A percentile compares a stretch with the other conserved stretches of the same genome.
Conservation (phyloP, 1,140 invertebrate species). For the Rhizoglyphus robini region DNA sequence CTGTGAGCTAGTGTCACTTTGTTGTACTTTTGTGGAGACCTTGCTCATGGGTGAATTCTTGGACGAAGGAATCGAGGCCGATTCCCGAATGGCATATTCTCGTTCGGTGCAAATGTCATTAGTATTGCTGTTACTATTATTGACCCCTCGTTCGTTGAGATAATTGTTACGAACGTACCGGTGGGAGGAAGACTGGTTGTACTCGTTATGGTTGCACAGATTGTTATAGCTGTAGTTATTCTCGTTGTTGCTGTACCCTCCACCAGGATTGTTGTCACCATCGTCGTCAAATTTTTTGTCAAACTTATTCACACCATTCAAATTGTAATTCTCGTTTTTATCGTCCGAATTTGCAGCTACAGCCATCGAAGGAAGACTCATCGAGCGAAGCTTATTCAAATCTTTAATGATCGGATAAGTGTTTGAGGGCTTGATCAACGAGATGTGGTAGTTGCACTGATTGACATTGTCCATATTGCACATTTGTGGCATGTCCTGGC, state of each 20-base stretch:
- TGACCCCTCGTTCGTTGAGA: not conserved
- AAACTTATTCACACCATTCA: not conserved
- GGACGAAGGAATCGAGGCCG: not conserved
- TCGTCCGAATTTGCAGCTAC: not conserved
- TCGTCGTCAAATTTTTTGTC: constrained; percentile 11
- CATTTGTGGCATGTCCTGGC: not conserved
- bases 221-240: constrained; percentile 8
- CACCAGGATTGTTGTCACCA: not conserved
- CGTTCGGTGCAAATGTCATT: constrained; percentile 1
- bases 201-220: not conserved
- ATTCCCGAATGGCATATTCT: not conserved
- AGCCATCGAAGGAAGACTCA: constrained; percentile 12
- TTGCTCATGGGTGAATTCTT: constrained; percentile 1
- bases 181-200: not conserved
- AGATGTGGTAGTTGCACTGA: not conserved
- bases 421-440: constrained; percentile 7
- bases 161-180: not conserved
- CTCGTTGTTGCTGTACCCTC: constrained; percentile 8
- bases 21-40: not conserved
- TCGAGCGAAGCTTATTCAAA: constrained; percentile 11
- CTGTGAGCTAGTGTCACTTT: not conserved
- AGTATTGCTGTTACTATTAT: constrained; percentile 1
- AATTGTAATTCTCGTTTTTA: not conserved
- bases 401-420: constrained; percentile 18
- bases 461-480: not conserved